A percentile compares a stretch with the other conserved stretches of the same genome.
These are phyloP conservation scores for Scaptomyza flava DNA, from an alignment of 2,888 invertebrate genomes.

Conservation along the genomic window DNA sequence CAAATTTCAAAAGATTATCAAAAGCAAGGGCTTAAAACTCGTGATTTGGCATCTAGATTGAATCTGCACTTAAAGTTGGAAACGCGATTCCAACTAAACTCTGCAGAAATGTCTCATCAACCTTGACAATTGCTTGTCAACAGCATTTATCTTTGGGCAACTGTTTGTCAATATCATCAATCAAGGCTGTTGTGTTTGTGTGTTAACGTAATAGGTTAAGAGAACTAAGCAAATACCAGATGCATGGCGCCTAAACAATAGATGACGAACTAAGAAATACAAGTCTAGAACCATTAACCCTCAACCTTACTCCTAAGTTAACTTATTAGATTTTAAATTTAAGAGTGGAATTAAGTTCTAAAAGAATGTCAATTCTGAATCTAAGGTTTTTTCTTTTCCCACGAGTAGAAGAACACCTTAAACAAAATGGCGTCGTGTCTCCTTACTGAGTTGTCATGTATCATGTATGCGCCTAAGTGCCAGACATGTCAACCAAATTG, in stretches of 20 bases:
- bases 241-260: slow-evolving; percentile 19
- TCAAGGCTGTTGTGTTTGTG: slow-evolving; percentile 35
- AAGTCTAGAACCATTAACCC: too few species aligned
- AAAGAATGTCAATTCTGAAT: too few species aligned
- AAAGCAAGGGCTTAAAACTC: too few species aligned
- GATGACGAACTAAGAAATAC: neutral
- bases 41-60: too few species aligned
- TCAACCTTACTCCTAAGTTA: too few species aligned
- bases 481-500: slow-evolving; percentile 54
- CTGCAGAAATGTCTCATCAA: slow-evolving; percentile 42
- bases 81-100: too few species aligned
- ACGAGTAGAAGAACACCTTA: neutral
- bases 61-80: too few species aligned
- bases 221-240: too few species aligned
- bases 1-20: too few species aligned
- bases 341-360: too few species aligned
- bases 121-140: slow-evolving; percentile 46
- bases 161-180: slow-evolving; percentile 48
- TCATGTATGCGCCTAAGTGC: slow-evolving; percentile 22
- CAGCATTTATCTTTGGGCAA: slow-evolving; percentile 63
- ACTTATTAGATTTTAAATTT: too few species aligned
- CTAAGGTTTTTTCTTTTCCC: neutral
- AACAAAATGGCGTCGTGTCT: slow-evolving; percentile 19
- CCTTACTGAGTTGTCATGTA: neutral
- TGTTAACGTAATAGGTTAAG: neutral